Evolutionary conservation across 2,888 invertebrate species (phyloP).

Genomic region (Machimus rusticus): DNA sequence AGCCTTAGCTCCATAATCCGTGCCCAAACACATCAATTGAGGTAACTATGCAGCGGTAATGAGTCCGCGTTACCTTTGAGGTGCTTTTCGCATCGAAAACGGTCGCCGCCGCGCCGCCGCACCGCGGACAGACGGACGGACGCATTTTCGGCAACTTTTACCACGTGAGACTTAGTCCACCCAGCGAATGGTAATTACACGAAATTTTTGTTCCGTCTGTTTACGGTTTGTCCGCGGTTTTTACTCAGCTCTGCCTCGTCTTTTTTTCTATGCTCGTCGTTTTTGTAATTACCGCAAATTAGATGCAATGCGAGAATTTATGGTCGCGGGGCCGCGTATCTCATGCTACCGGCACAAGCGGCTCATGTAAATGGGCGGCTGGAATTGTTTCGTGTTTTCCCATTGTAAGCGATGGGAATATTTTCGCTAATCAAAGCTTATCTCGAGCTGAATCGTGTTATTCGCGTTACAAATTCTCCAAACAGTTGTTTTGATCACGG

Average conservation of each 20-base stretch:
- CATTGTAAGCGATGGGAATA: slow-evolving; percentile 17
- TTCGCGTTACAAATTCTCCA: slow-evolving; percentile 30
- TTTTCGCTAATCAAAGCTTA: slow-evolving; percentile 24
- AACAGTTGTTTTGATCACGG: slow-evolving; percentile 26
- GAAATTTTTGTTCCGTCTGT: slow-evolving; percentile 43
- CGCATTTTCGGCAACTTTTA: slow-evolving; percentile 7
- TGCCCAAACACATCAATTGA: slow-evolving; percentile 15
- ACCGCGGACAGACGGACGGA: not conserved
- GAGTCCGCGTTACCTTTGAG: slow-evolving; percentile 1
- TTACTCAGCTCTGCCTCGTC: not conserved
- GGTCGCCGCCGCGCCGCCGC: not conserved
- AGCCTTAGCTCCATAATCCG: not conserved
- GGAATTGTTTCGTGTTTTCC: slow-evolving; percentile 8
- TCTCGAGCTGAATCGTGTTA: slow-evolving; percentile 3
- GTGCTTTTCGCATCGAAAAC: not conserved
- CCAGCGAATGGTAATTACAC: slow-evolving; percentile 41
- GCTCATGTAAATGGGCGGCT: not conserved
- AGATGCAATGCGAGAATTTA: slow-evolving; percentile 42
- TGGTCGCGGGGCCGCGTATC: not conserved
- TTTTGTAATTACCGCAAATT: slow-evolving; percentile 45
- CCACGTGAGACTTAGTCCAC: slow-evolving; percentile 17
- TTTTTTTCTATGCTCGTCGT: slow-evolving; percentile 1
- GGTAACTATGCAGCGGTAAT: slow-evolving; percentile 12
- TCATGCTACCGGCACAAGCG: not conserved
- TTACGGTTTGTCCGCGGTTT: slow-evolving; percentile 40